phyloP scores from a whole-genome alignment of 2,888 invertebrate genomes.

The Plutella xylostella region DNA sequence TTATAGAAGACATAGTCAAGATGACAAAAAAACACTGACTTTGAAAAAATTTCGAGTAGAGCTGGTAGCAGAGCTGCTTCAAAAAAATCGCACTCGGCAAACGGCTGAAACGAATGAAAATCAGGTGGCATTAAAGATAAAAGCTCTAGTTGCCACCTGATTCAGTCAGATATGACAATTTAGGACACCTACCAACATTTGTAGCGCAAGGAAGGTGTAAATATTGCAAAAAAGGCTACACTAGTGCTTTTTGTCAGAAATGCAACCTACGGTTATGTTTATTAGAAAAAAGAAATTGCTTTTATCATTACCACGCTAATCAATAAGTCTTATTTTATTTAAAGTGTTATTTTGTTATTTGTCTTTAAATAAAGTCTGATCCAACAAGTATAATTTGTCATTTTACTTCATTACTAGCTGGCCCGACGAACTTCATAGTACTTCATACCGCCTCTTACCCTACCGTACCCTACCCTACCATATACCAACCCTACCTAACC shows the following conservation, averaged over 20 bases:
- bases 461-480: too few relatives aligned
- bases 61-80: neutral
- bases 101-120: neutral
- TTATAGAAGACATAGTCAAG: conserved; percentile 4
- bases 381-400: too few relatives aligned
- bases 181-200: neutral
- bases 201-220: neutral
- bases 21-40: neutral
- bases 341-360: too few relatives aligned
- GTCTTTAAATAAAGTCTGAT: too few relatives aligned
- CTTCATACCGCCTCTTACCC: too few relatives aligned
- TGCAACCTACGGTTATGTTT: neutral
- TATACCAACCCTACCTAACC: too few relatives aligned
- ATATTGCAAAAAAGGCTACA: neutral
- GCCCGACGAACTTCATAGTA: too few relatives aligned
- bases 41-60: neutral
- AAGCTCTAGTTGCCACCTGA: neutral
- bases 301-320: neutral
- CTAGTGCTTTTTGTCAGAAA: too few relatives aligned
- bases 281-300: neutral
- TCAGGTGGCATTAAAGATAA: neutral
- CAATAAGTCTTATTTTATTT: neutral
- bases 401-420: too few relatives aligned
- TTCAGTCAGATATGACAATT: neutral
- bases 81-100: neutral